Evolutionary conservation across 2,888 invertebrate genomes (phyloP).

Genomic region (Sminthurides aquaticus): DNA sequence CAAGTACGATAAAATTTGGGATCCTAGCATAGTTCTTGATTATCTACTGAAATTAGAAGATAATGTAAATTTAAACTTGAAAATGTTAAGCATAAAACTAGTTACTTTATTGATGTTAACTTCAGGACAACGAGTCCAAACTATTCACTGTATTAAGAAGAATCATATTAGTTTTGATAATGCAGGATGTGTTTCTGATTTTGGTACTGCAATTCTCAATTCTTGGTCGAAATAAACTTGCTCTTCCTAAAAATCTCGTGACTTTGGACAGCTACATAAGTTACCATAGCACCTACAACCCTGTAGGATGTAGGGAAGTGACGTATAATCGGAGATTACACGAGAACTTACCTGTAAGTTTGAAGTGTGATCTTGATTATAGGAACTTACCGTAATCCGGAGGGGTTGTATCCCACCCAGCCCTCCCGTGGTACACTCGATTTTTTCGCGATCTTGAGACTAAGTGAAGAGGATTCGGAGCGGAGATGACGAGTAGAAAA

Average conservation of each 20-base stretch:
- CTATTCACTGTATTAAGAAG: constrained; percentile 13
- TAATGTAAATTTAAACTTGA: not conserved
- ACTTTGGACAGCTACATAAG: not conserved
- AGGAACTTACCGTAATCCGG: not conserved
- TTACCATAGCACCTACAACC: not conserved
- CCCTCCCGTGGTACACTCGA: not conserved
- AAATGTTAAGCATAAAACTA: constrained; percentile 10
- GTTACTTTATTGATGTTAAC: constrained; percentile 13
- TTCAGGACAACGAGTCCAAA: constrained; percentile 25
- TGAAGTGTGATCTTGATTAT: not conserved
- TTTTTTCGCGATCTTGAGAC: not conserved
- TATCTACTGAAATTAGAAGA: not conserved
- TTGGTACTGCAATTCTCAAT: too few species aligned
- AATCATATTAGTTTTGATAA: constrained; percentile 10
- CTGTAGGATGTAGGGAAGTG: not conserved
- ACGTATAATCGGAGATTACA: not conserved
- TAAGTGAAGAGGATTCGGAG: not conserved
- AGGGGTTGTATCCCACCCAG: not conserved
- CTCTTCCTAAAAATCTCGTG: not conserved
- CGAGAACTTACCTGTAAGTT: not conserved
- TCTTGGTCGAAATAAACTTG: not conserved
- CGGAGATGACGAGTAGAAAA: not conserved
- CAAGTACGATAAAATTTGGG: constrained; percentile 20
- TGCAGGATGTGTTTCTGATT: too few species aligned
- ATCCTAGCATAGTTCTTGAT: constrained; percentile 8